Base-by-base conservation (phyloP, 2,797 vertebrate species). In the Loriculus beryllinus region DNA sequence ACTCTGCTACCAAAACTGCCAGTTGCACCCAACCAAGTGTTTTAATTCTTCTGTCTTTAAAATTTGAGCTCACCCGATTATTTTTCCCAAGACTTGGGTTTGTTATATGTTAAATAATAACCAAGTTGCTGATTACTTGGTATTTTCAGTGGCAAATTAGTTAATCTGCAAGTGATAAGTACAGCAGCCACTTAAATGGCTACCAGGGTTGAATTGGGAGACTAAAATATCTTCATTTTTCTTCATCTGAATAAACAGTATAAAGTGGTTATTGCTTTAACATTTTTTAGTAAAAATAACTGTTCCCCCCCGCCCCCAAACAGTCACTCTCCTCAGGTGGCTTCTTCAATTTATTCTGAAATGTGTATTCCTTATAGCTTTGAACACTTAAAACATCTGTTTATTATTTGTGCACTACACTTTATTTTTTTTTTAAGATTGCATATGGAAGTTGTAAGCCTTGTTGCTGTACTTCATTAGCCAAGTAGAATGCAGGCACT, bases 381-480 rank as follows among this genome's bases (percentile, higher is more conserved):
- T 74, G 62, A 93, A 95, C 37, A 26, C 48, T 89, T 87, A 43
- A 80, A 95, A 72, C 88, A 95, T 94, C 79, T 95, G 92, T 91
- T 89, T 91, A 56, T 95, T 96, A 92, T 95, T 96, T 93, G 65
- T 78, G 79, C 76, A 60, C n/a, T 91, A 11, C 35, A 31, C 45
- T 90, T 91, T 3, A 82, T 25, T 68, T 82, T 68, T 74, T 72
- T 90, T 83, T 63, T 45, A 65, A 75, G 77, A 42, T 59, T 89
- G 81, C 90, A 95, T 91, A 78, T 95, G 94, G 94, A 96, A 95
- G 64, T 93, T 6, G 1, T 95, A 85, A 95, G 75, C 82, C 93
- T 86, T 90, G 71, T 77, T 92, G 75, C 95, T 82, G 35, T 71
- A 29, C 28, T 92, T 93, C 68, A 91, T 95, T 95, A 95, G 70